phyloP scores from a whole-genome alignment of 1,140 invertebrate genomes.

The Drosophila subpulchrella region DNA sequence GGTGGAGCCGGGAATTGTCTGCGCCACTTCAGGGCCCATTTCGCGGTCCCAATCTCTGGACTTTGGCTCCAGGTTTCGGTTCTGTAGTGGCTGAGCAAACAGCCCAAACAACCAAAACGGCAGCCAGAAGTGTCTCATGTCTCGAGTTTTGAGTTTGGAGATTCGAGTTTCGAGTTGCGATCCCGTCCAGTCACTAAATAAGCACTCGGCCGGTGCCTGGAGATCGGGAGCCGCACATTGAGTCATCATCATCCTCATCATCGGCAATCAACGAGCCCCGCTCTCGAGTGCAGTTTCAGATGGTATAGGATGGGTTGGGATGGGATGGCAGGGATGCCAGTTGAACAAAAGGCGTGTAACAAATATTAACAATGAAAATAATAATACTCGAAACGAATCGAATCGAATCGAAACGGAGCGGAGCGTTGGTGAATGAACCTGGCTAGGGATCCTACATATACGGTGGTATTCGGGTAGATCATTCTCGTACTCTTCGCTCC shows the following conservation, averaged over 20 bases:
- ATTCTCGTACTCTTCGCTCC: too few relatives aligned
- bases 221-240: constrained; percentile 61
- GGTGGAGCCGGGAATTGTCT: constrained; percentile 53
- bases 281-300: constrained; percentile 17
- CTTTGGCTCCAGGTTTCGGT: constrained; percentile 61
- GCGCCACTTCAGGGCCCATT: constrained; percentile 58
- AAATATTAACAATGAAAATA: constrained; percentile 83
- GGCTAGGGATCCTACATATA: constrained; percentile 7
- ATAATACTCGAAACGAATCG: constrained; percentile 62
- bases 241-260: constrained; percentile 64
- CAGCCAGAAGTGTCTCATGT: constrained; percentile 76
- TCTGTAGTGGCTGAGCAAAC: constrained; percentile 76
- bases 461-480: not conserved
- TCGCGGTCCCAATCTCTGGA: constrained; percentile 15
- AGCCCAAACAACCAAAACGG: constrained; percentile 75
- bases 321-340: constrained; percentile 16
- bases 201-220: constrained; percentile 56
- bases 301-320: not conserved
- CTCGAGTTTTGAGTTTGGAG: constrained; percentile 51
- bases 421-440: constrained; percentile 64
- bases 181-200: constrained; percentile 79
- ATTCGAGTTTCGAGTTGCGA: constrained; percentile 28
- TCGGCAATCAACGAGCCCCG: constrained; percentile 61
- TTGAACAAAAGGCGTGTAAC: constrained; percentile 78
- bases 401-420: not conserved